Conservation (phyloP, 1,140 invertebrate species). For the Drosophila melanica region DNA sequence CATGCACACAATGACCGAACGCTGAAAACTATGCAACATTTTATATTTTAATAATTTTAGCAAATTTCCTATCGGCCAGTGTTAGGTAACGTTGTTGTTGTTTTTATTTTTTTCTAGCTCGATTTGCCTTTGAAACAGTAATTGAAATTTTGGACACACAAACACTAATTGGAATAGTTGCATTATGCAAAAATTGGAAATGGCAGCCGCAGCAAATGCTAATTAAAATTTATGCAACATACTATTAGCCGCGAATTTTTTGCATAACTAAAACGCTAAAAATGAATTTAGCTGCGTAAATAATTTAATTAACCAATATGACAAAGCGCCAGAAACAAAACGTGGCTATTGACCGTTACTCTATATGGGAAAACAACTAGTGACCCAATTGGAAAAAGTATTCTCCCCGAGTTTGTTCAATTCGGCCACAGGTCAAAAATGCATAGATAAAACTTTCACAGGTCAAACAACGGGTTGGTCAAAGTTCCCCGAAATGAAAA, state of each 20-base stretch:
- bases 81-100: slow-evolving; percentile 35
- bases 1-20: slow-evolving; percentile 9
- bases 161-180: slow-evolving; percentile 76
- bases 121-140: slow-evolving; percentile 49
- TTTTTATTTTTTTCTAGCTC: slow-evolving; percentile 23
- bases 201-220: slow-evolving; percentile 56
- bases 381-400: slow-evolving; percentile 70
- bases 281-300: slow-evolving; percentile 50
- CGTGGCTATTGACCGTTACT: slow-evolving; percentile 16
- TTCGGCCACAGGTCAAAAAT: slow-evolving; percentile 48
- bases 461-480: slow-evolving; percentile 22
- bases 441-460: slow-evolving; percentile 48
- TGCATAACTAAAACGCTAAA: slow-evolving; percentile 25
- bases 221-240: slow-evolving; percentile 68
- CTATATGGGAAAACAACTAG: slow-evolving; percentile 15
- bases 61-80: background rate
- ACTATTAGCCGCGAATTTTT: slow-evolving; percentile 20
- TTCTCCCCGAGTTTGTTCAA: slow-evolving; percentile 39
- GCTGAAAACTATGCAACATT: slow-evolving; percentile 56
- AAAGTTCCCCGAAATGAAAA: slow-evolving; percentile 26
- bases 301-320: slow-evolving; percentile 79
- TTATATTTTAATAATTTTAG: slow-evolving; percentile 47
- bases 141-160: slow-evolving; percentile 71
- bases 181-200: slow-evolving; percentile 70
- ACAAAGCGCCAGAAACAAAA: slow-evolving; percentile 47